Evolutionary conservation across 2,113 vertebrate species (phyloP).

Genomic region (Ophthalmolycus amberensis): DNA sequence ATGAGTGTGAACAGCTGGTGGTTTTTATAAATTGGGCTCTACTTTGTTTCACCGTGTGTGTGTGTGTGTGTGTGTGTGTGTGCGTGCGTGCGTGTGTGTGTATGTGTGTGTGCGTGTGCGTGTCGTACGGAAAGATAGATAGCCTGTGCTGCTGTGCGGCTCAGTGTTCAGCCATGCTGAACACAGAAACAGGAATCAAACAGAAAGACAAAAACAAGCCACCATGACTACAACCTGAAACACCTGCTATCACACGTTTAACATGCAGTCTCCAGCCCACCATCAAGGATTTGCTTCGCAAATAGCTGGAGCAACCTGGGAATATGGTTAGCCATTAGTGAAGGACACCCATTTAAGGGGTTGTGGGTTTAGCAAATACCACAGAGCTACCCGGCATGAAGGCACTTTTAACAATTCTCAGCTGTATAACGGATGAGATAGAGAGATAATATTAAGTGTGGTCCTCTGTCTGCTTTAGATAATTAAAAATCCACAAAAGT

Average conservation of each 20-base stretch:
- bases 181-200: constrained; percentile 72
- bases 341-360: constrained; percentile 55
- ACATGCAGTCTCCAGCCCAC: constrained; percentile 32
- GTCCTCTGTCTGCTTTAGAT: background rate
- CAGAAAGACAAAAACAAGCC: constrained; percentile 64
- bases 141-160: constrained; percentile 42
- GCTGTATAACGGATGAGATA: constrained; percentile 3
- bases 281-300: constrained; percentile 57
- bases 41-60: constrained; percentile 29
- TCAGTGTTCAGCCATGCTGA: constrained; percentile 68
- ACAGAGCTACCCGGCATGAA: constrained; percentile 11
- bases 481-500: constrained; percentile 20
- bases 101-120: constrained; percentile 4
- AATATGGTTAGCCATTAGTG: constrained; percentile 62
- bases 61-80: background rate
- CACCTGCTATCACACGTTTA: constrained; percentile 70
- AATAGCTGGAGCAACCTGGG: constrained; percentile 52
- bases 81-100: constrained; percentile 28
- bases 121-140: constrained; percentile 51
- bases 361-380: constrained; percentile 43
- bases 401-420: constrained; percentile 26
- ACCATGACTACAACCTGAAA: constrained; percentile 57
- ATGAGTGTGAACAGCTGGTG: constrained; percentile 68
- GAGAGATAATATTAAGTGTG: background rate
- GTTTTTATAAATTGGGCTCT: constrained; percentile 59